Evolutionary conservation across 2,113 vertebrate species (phyloP), one percentile per base, ranked within the genome.

Genomic region (Macaca nemestrina): DNA sequence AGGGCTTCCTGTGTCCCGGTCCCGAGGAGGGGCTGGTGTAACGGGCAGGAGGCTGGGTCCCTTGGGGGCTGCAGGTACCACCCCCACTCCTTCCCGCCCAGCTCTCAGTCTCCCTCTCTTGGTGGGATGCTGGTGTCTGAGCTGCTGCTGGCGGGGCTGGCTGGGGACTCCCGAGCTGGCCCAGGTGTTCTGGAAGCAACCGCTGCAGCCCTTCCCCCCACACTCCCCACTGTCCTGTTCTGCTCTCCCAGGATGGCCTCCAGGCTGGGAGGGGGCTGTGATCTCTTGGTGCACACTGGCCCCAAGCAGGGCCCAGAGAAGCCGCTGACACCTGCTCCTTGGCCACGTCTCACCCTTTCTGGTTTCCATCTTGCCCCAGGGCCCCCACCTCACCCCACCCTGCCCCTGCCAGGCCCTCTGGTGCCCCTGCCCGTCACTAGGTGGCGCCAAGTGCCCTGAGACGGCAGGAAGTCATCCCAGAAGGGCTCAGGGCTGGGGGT

Each of bases 391-490:
- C 0, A 30, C 45, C n/a, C 86, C 40, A 68, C 38, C 32, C 82
- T 32, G 22, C 55, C 45, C 78, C 9, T 3, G 12, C 40, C 52
- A 38, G 68, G 27, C 35, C 55, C 59, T 8, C 64, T 20, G 4
- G 11, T 59, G 38, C 23, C 23, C 80, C 64, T 16, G 23, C 94
- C 90, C 32, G 52, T 97, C 97, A 93, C 97, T 93, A 96, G 97
- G 94, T 98, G 97, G 97, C 95, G 82, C 94, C 88, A 96, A 88
- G 95, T 67, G 32, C 92, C 79, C 96, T 97, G 57, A 75, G 82
- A 91, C 72, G 0, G 23, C 23, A 68, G 59, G 61, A 50, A 81
- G 17, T 48, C 73, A 40, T n/a, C 68, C 75, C 2, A 32, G 55
- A 38, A 78, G 87, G 57, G 52, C 55, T 43, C 48, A 6, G 40